phyloP scores from a whole-genome alignment of 2,113 vertebrate species.

The Phoxinus phoxinus region DNA sequence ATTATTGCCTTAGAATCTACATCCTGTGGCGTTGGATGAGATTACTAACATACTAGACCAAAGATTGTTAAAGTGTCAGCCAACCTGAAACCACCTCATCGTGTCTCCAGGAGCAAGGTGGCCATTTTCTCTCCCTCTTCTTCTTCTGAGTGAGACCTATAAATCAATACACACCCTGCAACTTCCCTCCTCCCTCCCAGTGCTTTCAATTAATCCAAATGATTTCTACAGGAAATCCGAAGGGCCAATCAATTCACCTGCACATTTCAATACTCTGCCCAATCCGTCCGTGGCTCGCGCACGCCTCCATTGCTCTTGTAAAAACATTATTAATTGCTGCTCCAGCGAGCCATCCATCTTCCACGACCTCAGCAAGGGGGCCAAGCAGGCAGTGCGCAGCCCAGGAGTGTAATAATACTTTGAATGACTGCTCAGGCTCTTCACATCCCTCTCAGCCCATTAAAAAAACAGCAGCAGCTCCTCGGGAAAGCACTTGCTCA shows the following conservation, averaged over 20 bases:
- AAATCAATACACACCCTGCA: conserved; percentile 56
- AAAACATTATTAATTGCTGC: conserved; percentile 68
- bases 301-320: conserved; percentile 64
- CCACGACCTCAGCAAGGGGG: conserved; percentile 36
- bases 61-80: conserved; percentile 45
- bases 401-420: conserved; percentile 58
- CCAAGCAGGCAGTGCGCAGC: conserved; percentile 41
- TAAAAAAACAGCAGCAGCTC: conserved; percentile 56
- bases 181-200: conserved; percentile 45
- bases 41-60: background rate
- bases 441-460: conserved; percentile 55
- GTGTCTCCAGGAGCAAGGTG: conserved; percentile 49
- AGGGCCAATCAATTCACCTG: conserved; percentile 66
- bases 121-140: conserved; percentile 59
- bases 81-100: conserved; percentile 55
- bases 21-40: background rate
- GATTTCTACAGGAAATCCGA: conserved; percentile 64
- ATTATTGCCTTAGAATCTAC: background rate
- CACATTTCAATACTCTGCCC: conserved; percentile 61
- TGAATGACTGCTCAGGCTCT: conserved; percentile 53
- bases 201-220: conserved; percentile 68
- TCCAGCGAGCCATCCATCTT: conserved; percentile 62
- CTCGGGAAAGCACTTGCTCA: conserved; percentile 49
- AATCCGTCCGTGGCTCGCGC: conserved; percentile 50
- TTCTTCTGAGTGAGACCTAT: conserved; percentile 56